These are phyloP conservation scores for Corythoichthys haematopterus DNA, from an alignment of 2,113 vertebrate genomes.

Conservation along the genomic window DNA sequence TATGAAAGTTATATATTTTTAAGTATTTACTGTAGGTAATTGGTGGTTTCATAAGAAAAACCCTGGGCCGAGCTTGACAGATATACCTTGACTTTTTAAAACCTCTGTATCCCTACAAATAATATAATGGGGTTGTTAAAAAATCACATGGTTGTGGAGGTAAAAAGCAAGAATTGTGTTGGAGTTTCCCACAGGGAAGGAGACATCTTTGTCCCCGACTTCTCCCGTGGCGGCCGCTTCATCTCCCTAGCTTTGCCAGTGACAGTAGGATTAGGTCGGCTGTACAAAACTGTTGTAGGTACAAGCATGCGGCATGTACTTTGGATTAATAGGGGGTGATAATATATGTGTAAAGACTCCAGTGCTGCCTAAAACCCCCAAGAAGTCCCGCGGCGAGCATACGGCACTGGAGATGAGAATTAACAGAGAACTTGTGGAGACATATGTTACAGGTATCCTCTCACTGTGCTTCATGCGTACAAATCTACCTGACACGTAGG, in stretches of 20 bases:
- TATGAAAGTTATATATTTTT: no score
- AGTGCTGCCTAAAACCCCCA: slow-evolving; percentile 57
- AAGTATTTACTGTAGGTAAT: no score
- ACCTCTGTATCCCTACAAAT: neutral
- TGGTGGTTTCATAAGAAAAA: no score
- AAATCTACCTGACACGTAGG: slow-evolving; percentile 3
- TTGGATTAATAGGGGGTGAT: slow-evolving; percentile 64
- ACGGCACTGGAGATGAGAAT: slow-evolving; percentile 51
- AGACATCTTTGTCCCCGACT: slow-evolving; percentile 35
- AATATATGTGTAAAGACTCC: slow-evolving; percentile 65
- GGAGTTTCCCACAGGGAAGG: slow-evolving; percentile 34
- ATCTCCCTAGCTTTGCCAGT: slow-evolving; percentile 45
- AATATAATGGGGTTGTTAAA: neutral
- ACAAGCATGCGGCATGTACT: slow-evolving; percentile 67
- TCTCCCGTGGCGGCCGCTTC: slow-evolving; percentile 25
- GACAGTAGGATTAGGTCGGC: slow-evolving; percentile 61
- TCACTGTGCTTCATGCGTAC: slow-evolving; percentile 4
- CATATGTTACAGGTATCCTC: slow-evolving; percentile 53
- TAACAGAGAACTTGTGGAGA: slow-evolving; percentile 54
- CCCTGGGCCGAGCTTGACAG: no score
- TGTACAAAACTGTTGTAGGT: slow-evolving; percentile 58
- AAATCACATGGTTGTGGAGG: slow-evolving; percentile 14
- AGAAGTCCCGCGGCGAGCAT: slow-evolving; percentile 55
- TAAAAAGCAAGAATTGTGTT: slow-evolving; percentile 29
- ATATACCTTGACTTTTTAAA: no score